A percentile compares a stretch with the other conserved stretches of the same genome.
These are phyloP conservation scores for Ommatoiulus sabulosus DNA, from an alignment of 2,888 invertebrate species.

Conservation along the genomic window DNA sequence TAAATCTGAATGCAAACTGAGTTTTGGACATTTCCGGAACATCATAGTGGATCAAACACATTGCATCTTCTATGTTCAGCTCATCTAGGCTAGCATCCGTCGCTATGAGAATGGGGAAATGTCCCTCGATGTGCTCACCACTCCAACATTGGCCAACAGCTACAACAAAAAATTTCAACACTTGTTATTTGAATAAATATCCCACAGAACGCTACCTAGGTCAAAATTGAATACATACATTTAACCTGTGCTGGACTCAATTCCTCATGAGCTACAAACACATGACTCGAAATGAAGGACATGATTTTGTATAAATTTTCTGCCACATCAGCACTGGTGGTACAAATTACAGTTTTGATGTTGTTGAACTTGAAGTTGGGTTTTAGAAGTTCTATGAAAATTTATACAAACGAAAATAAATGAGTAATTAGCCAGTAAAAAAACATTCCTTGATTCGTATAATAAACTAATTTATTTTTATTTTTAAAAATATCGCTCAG, in stretches of 20 bases:
- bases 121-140: background rate
- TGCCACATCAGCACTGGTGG: background rate
- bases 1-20: constrained; percentile 52
- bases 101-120: constrained; percentile 72
- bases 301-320: background rate
- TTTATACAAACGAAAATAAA: too few relatives aligned
- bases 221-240: background rate
- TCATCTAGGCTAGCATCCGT: constrained; percentile 77
- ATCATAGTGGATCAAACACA: constrained; percentile 79
- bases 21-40: constrained; percentile 71
- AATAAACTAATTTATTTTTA: too few relatives aligned
- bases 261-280: background rate
- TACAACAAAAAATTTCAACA: background rate
- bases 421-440: background rate
- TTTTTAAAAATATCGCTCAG: too few relatives aligned
- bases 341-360: background rate
- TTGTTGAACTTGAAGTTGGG: background rate
- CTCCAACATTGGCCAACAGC: constrained; percentile 38
- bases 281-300: background rate
- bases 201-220: background rate
- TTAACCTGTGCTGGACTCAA: background rate
- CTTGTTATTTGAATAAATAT: background rate
- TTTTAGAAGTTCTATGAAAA: background rate
- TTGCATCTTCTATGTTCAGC: constrained; percentile 75
- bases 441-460: too few relatives aligned